Evolutionary conservation across 2,888 invertebrate genomes (phyloP).

Genomic region (Calameuta pallipes): DNA sequence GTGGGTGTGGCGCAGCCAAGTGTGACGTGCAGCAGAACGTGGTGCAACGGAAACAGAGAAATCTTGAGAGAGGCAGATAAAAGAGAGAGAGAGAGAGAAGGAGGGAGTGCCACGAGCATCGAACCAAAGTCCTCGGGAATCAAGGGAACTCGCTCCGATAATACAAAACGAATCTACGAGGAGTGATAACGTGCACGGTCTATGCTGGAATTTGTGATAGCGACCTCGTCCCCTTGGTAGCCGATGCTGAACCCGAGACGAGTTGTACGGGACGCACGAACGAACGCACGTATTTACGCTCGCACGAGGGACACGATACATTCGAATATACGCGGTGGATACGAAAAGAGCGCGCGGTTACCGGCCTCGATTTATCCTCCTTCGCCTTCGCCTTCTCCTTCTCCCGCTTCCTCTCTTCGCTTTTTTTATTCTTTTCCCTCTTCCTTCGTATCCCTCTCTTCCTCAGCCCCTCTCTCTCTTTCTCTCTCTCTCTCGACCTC

Average conservation of each 20-base stretch:
- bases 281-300: not conserved
- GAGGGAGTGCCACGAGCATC: slow-evolving; percentile 4
- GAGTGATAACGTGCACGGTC: slow-evolving; percentile 10
- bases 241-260: not conserved
- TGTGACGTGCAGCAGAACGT: slow-evolving; percentile 1
- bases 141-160: not conserved
- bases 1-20: slow-evolving; percentile 3
- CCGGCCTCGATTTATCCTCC: not conserved
- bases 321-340: not conserved
- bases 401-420: not conserved
- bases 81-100: slow-evolving; percentile 16
- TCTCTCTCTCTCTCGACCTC: not conserved
- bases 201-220: slow-evolving; percentile 46
- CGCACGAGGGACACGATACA: slow-evolving; percentile 18
- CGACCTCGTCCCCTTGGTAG: slow-evolving; percentile 20
- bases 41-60: not conserved
- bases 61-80: not conserved
- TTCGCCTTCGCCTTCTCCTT: not conserved
- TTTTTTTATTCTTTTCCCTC: not conserved
- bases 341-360: not conserved
- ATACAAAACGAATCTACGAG: not conserved
- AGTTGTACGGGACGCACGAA: not conserved
- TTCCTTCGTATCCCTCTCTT: not conserved
- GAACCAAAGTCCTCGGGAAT: not conserved
- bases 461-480: not conserved